These are phyloP conservation scores for Neolamprologus toae DNA, from an alignment of 2,113 vertebrate genomes.

Conservation along the genomic window DNA sequence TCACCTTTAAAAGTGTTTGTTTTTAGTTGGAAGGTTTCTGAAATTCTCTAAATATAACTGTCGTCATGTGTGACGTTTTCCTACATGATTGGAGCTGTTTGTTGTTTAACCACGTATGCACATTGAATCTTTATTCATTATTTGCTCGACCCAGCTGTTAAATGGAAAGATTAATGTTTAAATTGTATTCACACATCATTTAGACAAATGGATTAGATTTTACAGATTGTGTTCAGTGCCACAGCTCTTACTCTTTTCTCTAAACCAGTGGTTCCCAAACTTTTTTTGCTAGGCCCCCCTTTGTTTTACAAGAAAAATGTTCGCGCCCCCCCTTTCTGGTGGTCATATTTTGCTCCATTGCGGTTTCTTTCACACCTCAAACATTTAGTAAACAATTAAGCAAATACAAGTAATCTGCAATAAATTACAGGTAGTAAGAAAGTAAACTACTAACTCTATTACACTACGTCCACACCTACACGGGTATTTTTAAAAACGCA, in stretches of 20 bases:
- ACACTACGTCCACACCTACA: no score
- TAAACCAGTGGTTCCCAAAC: neutral
- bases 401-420: no score
- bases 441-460: no score
- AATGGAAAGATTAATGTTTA: neutral
- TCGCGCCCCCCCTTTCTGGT: accelerated
- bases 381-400: no score
- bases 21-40: neutral
- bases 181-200: neutral
- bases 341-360: no score
- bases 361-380: no score
- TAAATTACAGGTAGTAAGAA: no score
- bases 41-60: neutral
- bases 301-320: no score
- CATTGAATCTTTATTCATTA: neutral
- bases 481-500: accelerated
- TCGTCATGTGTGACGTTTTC: neutral
- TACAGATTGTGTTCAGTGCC: neutral
- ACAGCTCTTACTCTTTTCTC: neutral
- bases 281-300: no score
- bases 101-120: neutral
- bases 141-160: neutral
- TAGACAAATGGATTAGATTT: neutral
- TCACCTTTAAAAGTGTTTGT: neutral
- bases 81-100: neutral